These are phyloP conservation scores for Gila orcuttii DNA, from an alignment of 2,113 vertebrate species.

Conservation along the genomic window DNA sequence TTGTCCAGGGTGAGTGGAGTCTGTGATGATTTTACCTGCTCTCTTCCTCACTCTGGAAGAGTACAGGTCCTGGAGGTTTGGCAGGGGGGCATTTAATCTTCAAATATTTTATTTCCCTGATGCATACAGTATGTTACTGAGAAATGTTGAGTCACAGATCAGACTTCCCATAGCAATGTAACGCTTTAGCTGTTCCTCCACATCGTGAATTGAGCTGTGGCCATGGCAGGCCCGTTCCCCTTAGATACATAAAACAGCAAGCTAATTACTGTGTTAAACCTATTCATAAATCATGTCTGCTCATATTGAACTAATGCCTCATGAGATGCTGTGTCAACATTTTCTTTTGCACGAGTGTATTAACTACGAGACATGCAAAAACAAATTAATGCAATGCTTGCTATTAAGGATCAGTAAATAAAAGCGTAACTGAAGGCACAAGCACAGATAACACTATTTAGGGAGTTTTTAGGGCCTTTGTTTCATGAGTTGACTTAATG, in stretches of 20 bases:
- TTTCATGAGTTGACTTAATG: constrained; percentile 3
- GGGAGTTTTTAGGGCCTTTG: constrained; percentile 1
- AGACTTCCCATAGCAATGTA: not conserved
- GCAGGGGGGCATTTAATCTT: too few relatives aligned
- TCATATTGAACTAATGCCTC: constrained; percentile 15
- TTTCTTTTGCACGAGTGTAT: constrained; percentile 25
- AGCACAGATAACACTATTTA: not conserved
- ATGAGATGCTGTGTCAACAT: not conserved
- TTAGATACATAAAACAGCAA: constrained; percentile 20
- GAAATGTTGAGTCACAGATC: constrained; percentile 2
- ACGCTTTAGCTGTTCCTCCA: not conserved
- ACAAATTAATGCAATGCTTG: constrained; percentile 19
- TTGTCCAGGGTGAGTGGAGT: too few relatives aligned
- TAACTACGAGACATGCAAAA: constrained; percentile 7
- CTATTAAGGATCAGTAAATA: constrained; percentile 19
- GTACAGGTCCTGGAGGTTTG: too few relatives aligned
- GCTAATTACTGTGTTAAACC: constrained; percentile 40
- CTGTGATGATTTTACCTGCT: too few relatives aligned
- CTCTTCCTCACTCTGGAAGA: too few relatives aligned
- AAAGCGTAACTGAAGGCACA: not conserved
- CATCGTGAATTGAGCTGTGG: not conserved
- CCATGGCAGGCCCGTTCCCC: not conserved
- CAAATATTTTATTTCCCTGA: not conserved
- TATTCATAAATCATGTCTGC: constrained; percentile 45
- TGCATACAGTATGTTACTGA: not conserved